Conservation (phyloP, 2,797 vertebrate genomes). For the Cossypha caffra region DNA sequence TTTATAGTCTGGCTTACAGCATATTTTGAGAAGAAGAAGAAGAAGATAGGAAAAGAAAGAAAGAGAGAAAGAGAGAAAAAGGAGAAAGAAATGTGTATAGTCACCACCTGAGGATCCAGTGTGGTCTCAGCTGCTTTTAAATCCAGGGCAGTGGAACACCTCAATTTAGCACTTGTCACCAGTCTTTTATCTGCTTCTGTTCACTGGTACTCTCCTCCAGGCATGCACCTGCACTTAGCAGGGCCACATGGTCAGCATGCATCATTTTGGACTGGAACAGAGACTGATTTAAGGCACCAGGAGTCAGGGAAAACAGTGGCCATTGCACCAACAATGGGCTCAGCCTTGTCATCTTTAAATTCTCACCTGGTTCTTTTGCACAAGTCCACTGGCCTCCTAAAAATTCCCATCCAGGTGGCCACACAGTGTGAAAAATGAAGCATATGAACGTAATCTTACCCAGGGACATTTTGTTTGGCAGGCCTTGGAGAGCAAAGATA, state of each 20-base stretch:
- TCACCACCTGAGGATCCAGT: neutral
- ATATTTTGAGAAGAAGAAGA: neutral
- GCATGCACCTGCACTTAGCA: neutral
- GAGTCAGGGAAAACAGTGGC: neutral
- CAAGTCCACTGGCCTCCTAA: neutral
- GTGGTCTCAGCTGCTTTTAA: neutral
- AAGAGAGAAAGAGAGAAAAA: neutral
- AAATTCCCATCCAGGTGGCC: neutral
- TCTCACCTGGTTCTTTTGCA: neutral
- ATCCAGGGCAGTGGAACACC: neutral
- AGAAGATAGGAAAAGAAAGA: neutral
- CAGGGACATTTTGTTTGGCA: neutral
- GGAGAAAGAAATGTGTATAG: neutral
- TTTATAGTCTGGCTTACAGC: neutral
- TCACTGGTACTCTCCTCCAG: neutral
- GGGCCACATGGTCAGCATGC: neutral
- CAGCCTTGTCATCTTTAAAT: neutral
- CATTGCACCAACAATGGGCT: accelerated
- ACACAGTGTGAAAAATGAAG: neutral
- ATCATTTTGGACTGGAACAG: neutral
- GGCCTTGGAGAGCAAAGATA: neutral
- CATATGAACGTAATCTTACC: neutral
- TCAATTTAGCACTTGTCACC: neutral
- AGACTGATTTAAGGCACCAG: neutral
- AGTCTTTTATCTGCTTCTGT: neutral